Evolutionary conservation across 2,797 vertebrate genomes (phyloP).

Genomic region (Halcyon smyrnensis): DNA sequence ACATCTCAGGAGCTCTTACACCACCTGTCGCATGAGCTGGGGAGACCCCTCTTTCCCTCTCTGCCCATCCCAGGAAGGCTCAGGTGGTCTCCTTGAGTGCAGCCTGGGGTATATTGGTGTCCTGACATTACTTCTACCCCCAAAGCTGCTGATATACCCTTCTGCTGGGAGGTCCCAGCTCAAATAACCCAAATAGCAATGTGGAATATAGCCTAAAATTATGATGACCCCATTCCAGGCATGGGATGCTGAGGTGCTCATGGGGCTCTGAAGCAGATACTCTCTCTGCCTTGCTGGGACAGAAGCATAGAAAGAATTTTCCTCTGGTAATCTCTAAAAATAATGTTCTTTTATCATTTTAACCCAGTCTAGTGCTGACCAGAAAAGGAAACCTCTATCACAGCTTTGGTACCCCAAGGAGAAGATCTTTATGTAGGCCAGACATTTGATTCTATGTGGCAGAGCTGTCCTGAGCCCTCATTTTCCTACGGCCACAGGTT

Average conservation of each 20-base stretch:
- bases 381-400: background rate
- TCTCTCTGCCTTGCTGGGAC: background rate
- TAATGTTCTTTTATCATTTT: background rate
- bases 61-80: background rate
- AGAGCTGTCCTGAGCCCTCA: background rate
- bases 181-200: background rate
- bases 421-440: background rate
- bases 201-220: background rate
- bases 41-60: background rate
- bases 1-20: background rate
- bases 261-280: rapidly evolving
- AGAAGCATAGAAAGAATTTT: background rate
- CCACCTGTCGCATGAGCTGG: rapidly evolving
- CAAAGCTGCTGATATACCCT: background rate
- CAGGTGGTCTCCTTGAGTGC: background rate
- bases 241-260: background rate
- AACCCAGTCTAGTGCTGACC: background rate
- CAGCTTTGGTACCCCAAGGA: background rate
- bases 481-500: background rate
- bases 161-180: background rate
- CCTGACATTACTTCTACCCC: background rate
- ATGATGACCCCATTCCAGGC: background rate
- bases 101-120: background rate
- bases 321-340: background rate
- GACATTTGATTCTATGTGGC: background rate